Base-by-base conservation (phyloP, 1,140 invertebrate genomes). In the Drosophila seguyi region DNA sequence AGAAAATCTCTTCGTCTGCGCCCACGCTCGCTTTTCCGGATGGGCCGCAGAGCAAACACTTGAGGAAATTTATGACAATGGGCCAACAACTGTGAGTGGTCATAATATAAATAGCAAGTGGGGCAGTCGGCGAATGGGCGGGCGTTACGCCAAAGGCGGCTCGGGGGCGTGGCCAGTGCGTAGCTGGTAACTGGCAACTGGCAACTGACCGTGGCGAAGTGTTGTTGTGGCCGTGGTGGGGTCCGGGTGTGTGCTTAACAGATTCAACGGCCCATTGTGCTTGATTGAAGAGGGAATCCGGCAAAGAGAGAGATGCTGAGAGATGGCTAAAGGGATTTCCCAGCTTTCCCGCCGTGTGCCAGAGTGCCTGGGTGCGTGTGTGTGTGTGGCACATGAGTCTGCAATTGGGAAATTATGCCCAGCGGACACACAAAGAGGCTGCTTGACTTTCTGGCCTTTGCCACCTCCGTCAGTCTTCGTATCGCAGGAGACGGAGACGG, bases 81-180 rank as follows among this genome's bases (percentile, higher is more conserved):
- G 81, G 85, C 65, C 81, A 90, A 90, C 86, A 90, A 75, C 85
- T 81, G 81, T 75, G 81, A 90, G 85, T 88, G 85, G 77, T 81
- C 84, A 85, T 88, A 90, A 90, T 85, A 90, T 90, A 85, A 90
- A 90, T 90, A 90, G 90, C 81, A 90, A 90, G 77, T 57, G 44
- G 86, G 86, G 66, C 85, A 66, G 59, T 76, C 67, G 48, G 59
- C 79, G 53, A 48, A 27, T 72, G 75, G 81, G 77, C 22, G 34
- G 63, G 65, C 48, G 61, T 45, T 53, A 20, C 55, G 52, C 53
- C 38, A 25, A 27, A 27, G 36, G 59, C 27, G 38, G 31, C 13
- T 25, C 1, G 29, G 52, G 44, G 68, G 69, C 81, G 78, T 76
- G 74, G 69, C 59, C 60, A 50, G 57, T 79, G 79, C 62, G 75